Evolutionary conservation across 2,888 invertebrate genomes (phyloP), one percentile per base, ranked within the genome.

Genomic region (Lasioglossum calceatum): DNA sequence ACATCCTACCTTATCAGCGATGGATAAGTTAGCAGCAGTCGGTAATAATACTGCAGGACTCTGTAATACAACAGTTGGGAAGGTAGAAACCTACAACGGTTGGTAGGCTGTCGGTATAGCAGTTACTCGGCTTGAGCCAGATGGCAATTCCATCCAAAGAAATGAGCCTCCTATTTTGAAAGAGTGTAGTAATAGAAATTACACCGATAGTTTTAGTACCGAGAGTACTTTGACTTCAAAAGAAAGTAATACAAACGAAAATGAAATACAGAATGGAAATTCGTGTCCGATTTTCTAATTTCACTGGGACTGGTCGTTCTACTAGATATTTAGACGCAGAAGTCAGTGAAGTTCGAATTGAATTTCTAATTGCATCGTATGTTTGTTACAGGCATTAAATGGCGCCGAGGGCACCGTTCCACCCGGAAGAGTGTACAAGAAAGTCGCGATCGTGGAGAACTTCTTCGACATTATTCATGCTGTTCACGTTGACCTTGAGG

Each of bases 381-480:
- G 39, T 76, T 82, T 73, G 75, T 89, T 77, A 61, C 96, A 98
- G 97, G 96, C 97, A 12, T 95, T 96, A 72, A 97, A 95, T 92
- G 97, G 97, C 88, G 97, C 97, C 3, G 95, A 95, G 81, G 94
- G 95, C 39, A 94, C 95, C 0, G 93, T 94, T 23, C 92, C 94
- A 27, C 93, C 95, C 10, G 95, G 95, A 84, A 97, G 97, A 79
- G 97, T 97, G 27, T 99, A 98, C 95, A 97, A 99, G 93, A 98
- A 98, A 95, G 99, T 99, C 74, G 99, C 99, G 0, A 97, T 99
- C 61, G 99, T 99, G n/a, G 99, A 99, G 96, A 98, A 99, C 94
- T 99, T 99, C 96, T 99, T 99, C 95, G 98, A 99, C 95, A 99
- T 99, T 89, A 99, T 99, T 94, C 99, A 99, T 96, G 98, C 98